Percentiles rank a stretch among this genome's conserved stretches.
Conservation (phyloP, 2,888 invertebrate species). For the Drosophila setosimentum region DNA sequence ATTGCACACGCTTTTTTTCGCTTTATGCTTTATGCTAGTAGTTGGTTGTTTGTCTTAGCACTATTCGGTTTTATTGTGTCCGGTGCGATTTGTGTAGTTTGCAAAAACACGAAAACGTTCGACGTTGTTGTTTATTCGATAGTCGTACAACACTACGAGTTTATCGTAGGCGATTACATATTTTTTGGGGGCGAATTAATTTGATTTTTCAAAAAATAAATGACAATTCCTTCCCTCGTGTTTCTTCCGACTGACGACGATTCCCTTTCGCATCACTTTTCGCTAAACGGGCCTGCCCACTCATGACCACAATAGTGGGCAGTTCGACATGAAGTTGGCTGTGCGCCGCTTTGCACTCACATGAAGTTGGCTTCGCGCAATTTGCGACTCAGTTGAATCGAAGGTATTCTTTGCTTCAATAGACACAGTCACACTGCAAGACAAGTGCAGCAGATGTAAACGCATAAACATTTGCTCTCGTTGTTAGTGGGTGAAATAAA, state of each 20-base stretch:
- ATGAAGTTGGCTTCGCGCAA: constrained; percentile 22
- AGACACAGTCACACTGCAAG: constrained; percentile 46
- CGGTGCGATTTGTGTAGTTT: constrained; percentile 30
- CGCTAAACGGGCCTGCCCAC: constrained; percentile 50
- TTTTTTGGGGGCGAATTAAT: constrained; percentile 31
- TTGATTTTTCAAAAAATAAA: constrained; percentile 55
- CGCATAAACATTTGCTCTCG: constrained; percentile 63
- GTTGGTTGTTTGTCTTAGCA: constrained; percentile 9
- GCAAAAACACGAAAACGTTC: constrained; percentile 31
- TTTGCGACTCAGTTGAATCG: neutral
- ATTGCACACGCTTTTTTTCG: constrained; percentile 71
- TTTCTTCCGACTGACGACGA: constrained; percentile 73
- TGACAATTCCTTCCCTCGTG: constrained; percentile 77
- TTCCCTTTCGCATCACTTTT: constrained; percentile 62
- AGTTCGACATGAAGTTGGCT: constrained; percentile 32
- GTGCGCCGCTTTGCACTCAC: neutral
- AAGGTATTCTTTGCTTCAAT: constrained; percentile 14
- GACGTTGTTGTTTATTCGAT: constrained; percentile 23
- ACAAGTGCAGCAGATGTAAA: constrained; percentile 59
- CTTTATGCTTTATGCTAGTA: constrained; percentile 38
- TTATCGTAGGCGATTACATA: constrained; percentile 30
- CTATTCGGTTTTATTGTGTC: constrained; percentile 29
- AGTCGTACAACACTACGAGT: constrained; percentile 43
- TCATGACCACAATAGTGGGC: constrained; percentile 10
- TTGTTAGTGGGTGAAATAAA: constrained; percentile 35